Conservation (phyloP, 2,797 vertebrate species). For the Acanthurus leucopareius region DNA sequence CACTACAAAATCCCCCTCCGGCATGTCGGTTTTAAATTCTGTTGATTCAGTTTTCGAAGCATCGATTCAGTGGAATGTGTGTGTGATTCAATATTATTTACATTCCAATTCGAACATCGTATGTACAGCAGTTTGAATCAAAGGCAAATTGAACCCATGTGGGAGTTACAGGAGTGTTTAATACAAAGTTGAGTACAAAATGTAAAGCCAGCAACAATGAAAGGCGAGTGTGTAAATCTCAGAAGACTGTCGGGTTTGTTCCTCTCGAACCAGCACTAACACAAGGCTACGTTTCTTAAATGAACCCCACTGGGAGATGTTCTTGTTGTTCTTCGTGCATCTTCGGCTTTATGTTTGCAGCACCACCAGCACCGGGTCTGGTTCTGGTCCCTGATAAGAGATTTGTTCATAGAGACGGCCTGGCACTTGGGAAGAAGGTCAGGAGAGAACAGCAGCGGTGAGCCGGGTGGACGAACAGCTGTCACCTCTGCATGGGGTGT, state of each 20-base stretch:
- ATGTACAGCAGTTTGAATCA: slow-evolving; percentile 70
- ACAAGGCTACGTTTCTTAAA: neutral
- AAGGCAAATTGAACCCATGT: slow-evolving; percentile 48
- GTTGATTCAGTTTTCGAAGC: neutral
- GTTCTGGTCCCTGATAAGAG: slow-evolving; percentile 47
- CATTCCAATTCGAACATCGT: slow-evolving; percentile 55
- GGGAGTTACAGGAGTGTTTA: slow-evolving; percentile 19
- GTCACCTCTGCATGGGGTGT: slow-evolving; percentile 94
- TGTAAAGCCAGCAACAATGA: slow-evolving; percentile 22
- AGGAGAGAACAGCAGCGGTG: slow-evolving; percentile 32
- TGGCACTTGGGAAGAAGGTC: slow-evolving; percentile 59
- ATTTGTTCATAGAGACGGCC: slow-evolving; percentile 30
- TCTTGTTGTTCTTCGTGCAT: slow-evolving; percentile 10
- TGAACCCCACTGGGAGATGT: neutral
- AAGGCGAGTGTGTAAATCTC: slow-evolving; percentile 47
- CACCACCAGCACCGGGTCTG: slow-evolving; percentile 18
- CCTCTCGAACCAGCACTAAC: slow-evolving; percentile 12
- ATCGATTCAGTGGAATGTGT: slow-evolving; percentile 34
- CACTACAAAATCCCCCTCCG: slow-evolving; percentile 19
- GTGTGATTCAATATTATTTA: slow-evolving; percentile 63
- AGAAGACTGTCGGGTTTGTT: slow-evolving; percentile 30
- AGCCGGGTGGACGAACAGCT: slow-evolving; percentile 52
- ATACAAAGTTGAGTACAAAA: slow-evolving; percentile 51
- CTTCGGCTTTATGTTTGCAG: neutral
- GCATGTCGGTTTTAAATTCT: slow-evolving; percentile 7